Evolutionary conservation across 2,113 vertebrate genomes (phyloP), one percentile per base, ranked within the genome.

Genomic region (Boleophthalmus pectinirostris): DNA sequence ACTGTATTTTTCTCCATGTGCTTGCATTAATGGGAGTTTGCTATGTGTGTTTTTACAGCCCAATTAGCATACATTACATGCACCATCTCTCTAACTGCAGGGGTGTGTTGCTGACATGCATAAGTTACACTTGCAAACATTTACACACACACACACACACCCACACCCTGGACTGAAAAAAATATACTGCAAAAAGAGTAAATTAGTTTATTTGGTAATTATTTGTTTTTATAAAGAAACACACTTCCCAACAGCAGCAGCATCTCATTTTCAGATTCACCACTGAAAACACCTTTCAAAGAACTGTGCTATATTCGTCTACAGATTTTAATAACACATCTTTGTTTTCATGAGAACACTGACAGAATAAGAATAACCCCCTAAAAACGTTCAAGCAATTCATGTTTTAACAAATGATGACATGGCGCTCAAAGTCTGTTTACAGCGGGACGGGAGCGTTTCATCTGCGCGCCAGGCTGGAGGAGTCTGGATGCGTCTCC

Each of bases 261-360:
- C 81, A 72, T 76, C 78, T 69, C 56, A 68, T 33, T 45, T 63
- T 74, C 49, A 78, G 51, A 70, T 18, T 11, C 70, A 65, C 80
- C 63, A 29, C 24, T 77, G 69, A 84, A 82, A 75, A 89, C 81
- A 82, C 82, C 85, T 80, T 78, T 58, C 79, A 73, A 60, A 83
- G 82, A 83, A 82, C 67, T 21, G 85, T 84, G 86, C 87, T 87
- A 81, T 81, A 87, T 80, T 49, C 74, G 75, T 80, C 83, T 63
- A 61, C 75, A 51, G 73, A 81, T 82, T 83, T 70, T 83, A 84
- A 81, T 58, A 69, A 70, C 43, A 77, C 23, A 15, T 68, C 54
- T 80, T 78, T 65, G 24, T 51, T 68, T 75, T 77, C 18, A 24
- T 12, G 53, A 72, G 47, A 72, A 72, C 58, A 49, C 56, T 69